phyloP scores from a whole-genome alignment of 92 coral and sea anemone genomes.

The Actinostola sp. region DNA sequence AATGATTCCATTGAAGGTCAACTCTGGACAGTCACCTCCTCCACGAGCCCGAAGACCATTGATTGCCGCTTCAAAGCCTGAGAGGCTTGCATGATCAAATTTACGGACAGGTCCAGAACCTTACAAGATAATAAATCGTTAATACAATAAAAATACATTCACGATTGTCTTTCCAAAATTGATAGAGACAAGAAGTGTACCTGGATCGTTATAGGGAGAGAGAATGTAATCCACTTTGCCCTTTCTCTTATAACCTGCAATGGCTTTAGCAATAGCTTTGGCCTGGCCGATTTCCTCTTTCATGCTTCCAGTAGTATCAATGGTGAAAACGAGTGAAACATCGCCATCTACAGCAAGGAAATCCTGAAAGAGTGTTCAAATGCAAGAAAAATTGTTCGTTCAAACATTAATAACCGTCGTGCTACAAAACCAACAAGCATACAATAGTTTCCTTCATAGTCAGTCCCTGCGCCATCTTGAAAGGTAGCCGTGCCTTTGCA shows the following conservation, averaged over 20 bases:
- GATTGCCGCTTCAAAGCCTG: constrained; percentile 25
- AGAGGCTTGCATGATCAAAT: background rate
- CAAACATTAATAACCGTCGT: too few species aligned
- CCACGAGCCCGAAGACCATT: background rate
- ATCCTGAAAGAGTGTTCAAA: too few species aligned
- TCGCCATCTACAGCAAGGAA: constrained; percentile 47
- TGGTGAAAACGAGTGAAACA: constrained; percentile 62
- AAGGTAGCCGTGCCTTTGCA: too few species aligned
- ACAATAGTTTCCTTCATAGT: too few species aligned
- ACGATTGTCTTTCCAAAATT: too few species aligned
- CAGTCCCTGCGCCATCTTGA: too few species aligned
- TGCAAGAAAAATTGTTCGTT: too few species aligned
- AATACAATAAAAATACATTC: too few species aligned
- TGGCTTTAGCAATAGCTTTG: constrained; percentile 57
- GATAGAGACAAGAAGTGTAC: constrained; percentile 18
- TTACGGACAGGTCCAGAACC: constrained; percentile 42
- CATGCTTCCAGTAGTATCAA: constrained; percentile 75
- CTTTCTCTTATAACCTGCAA: constrained; percentile 52
- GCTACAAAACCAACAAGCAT: too few species aligned
- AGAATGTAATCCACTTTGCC: constrained; percentile 55
- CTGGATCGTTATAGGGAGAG: constrained; percentile 72
- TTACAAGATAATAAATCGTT: too few species aligned
- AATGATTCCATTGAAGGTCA: constrained; percentile 62
- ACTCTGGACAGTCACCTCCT: constrained; percentile 35
- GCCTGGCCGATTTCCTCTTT: constrained; percentile 59